Evolutionary conservation across 2,888 invertebrate species (phyloP).

Genomic region (Autographa gamma): DNA sequence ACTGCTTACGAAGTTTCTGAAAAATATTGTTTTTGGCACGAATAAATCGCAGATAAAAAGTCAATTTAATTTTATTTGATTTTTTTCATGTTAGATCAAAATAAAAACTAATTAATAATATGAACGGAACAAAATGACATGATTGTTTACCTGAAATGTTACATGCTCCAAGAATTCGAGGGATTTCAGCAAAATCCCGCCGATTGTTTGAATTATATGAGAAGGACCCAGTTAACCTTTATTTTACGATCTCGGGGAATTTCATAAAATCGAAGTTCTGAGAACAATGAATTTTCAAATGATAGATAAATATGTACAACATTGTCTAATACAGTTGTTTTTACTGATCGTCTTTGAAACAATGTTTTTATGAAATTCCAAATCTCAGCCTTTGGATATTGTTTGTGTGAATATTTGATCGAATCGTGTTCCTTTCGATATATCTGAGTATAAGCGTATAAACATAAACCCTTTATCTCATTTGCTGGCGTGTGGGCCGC

Average conservation of each 20-base stretch:
- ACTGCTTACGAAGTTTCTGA: conserved; percentile 8
- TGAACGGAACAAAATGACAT: not conserved
- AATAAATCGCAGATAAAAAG: too few relatives aligned
- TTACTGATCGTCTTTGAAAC: not conserved
- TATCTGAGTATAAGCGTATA: conserved; percentile 49
- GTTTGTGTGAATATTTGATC: not conserved
- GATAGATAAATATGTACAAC: not conserved
- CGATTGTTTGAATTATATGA: conserved; percentile 22
- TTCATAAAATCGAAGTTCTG: not conserved
- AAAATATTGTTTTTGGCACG: not conserved
- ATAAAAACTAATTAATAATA: not conserved
- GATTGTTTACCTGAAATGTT: not conserved
- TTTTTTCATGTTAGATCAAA: too few relatives aligned
- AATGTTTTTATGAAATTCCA: conserved; percentile 4
- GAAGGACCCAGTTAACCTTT: not conserved
- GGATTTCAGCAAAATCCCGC: conserved; percentile 16
- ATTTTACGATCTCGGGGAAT: not conserved
- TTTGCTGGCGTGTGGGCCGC: conserved; percentile 43
- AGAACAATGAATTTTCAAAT: not conserved
- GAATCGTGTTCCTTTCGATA: conserved; percentile 39
- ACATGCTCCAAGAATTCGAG: conserved; percentile 18
- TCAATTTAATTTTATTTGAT: too few relatives aligned
- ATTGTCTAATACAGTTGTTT: not conserved
- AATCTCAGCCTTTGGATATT: not conserved
- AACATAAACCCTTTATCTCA: conserved; percentile 54